Evolutionary conservation across 2,797 vertebrate species (phyloP).

Genomic region (Rhinoraja longicauda): DNA sequence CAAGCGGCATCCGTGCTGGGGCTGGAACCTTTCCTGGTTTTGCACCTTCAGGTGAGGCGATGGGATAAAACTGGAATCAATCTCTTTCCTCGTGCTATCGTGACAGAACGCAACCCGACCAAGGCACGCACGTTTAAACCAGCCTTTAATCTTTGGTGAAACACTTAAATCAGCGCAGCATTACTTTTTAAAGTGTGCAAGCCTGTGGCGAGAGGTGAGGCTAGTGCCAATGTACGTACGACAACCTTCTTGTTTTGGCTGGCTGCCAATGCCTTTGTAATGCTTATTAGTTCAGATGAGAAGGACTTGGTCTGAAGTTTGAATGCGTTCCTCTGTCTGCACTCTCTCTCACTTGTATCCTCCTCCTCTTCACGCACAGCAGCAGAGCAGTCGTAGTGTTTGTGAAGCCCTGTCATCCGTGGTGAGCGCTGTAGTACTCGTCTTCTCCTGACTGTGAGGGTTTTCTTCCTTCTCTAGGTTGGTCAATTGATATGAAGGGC

Average conservation of each 20-base stretch:
- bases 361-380: slow-evolving; percentile 46
- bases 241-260: slow-evolving; percentile 53
- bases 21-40: background rate
- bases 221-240: slow-evolving; percentile 48
- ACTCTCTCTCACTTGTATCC: slow-evolving; percentile 49
- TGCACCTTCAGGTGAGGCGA: background rate
- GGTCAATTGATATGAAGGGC: slow-evolving; percentile 48
- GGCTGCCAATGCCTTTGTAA: slow-evolving; percentile 55
- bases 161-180: slow-evolving; percentile 53
- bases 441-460: slow-evolving; percentile 48
- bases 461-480: slow-evolving; percentile 62
- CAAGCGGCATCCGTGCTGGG: background rate
- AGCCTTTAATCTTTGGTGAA: slow-evolving; percentile 47
- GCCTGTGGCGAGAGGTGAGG: slow-evolving; percentile 55
- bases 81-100: background rate
- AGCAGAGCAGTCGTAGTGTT: background rate
- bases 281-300: slow-evolving; percentile 53
- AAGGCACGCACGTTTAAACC: background rate
- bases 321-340: slow-evolving; percentile 42
- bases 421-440: slow-evolving; percentile 1
- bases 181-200: slow-evolving; percentile 52
- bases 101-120: background rate
- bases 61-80: background rate
- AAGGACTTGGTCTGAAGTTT: slow-evolving; percentile 52
- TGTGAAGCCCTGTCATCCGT: slow-evolving; percentile 19